These are phyloP conservation scores for Agrotis segetum DNA, from an alignment of 2,888 invertebrate species.

Conservation along the genomic window DNA sequence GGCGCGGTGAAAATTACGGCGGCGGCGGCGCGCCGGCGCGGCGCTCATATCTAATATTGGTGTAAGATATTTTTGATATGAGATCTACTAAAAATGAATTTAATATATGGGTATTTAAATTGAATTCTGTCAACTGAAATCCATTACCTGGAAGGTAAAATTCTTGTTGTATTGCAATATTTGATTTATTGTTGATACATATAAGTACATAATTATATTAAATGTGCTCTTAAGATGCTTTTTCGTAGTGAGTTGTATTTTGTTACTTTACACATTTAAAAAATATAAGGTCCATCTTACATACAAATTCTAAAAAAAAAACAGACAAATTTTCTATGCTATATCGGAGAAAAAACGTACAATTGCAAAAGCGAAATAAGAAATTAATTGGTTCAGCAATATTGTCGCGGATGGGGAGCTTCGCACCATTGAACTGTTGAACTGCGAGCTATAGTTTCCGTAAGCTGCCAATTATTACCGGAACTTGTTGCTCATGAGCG, in stretches of 20 bases:
- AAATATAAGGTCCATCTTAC: background rate
- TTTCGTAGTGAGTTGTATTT: too few relatives aligned
- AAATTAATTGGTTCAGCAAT: conserved; percentile 46
- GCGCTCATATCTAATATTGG: too few relatives aligned
- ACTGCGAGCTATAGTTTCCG: conserved; percentile 63
- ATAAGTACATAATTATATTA: too few relatives aligned
- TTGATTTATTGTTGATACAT: background rate
- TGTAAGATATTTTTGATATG: conserved; percentile 30
- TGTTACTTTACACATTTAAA: background rate
- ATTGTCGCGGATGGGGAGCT: conserved; percentile 57
- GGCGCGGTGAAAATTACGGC: too few relatives aligned
- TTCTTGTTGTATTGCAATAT: background rate
- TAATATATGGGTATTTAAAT: conserved; percentile 19
- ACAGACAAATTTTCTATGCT: conserved; percentile 8
- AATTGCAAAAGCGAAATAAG: conserved; percentile 13
- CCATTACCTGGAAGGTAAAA: background rate
- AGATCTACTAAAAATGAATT: conserved; percentile 25
- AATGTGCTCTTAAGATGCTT: too few relatives aligned
- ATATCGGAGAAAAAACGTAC: background rate
- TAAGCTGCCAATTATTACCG: conserved; percentile 65
- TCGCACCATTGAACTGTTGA: conserved; percentile 62
- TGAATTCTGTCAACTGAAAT: conserved; percentile 15
- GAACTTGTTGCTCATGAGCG: conserved; percentile 33
- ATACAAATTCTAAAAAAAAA: background rate
- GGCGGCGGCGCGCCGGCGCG: too few relatives aligned